Evolutionary conservation across 1,140 invertebrate genomes (phyloP).

Genomic region (Cydia pomonella): DNA sequence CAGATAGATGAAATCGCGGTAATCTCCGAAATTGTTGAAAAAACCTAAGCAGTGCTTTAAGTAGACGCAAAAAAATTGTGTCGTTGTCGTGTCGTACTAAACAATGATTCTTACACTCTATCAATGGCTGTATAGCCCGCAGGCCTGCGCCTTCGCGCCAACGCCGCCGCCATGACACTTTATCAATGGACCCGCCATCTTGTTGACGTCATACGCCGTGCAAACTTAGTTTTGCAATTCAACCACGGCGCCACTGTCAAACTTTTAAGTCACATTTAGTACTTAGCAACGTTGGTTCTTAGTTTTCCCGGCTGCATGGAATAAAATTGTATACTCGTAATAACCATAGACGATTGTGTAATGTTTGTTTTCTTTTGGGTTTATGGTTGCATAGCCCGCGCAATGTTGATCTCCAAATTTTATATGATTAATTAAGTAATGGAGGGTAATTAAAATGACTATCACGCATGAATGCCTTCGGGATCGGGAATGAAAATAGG

Average conservation of each 20-base stretch:
- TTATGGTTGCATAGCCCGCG: constrained; percentile 39
- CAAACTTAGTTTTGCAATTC: neutral
- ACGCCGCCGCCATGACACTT: constrained; percentile 54
- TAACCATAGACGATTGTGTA: constrained; percentile 51
- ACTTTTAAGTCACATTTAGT: neutral
- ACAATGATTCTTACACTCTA: constrained; percentile 52
- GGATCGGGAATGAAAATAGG: neutral
- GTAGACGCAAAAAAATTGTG: neutral
- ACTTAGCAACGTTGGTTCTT: neutral
- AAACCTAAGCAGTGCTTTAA: too few species aligned
- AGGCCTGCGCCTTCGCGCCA: constrained; percentile 55
- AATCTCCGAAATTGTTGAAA: too few species aligned
- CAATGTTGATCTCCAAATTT: constrained; percentile 14
- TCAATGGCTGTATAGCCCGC: constrained; percentile 70
- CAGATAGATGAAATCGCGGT: too few species aligned
- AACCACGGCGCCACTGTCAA: neutral
- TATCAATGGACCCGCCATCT: constrained; percentile 75
- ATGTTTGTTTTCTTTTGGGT: constrained; percentile 65
- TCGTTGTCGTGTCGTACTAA: constrained; percentile 46
- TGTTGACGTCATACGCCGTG: constrained; percentile 65
- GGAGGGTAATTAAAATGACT: neutral
- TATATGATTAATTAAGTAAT: constrained; percentile 17
- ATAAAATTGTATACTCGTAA: constrained; percentile 16
- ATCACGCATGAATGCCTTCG: neutral
- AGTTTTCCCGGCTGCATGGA: neutral